These are phyloP conservation scores for Zoanthus gigantus DNA, from an alignment of 92 coral and sea anemone genomes.

Conservation along the genomic window DNA sequence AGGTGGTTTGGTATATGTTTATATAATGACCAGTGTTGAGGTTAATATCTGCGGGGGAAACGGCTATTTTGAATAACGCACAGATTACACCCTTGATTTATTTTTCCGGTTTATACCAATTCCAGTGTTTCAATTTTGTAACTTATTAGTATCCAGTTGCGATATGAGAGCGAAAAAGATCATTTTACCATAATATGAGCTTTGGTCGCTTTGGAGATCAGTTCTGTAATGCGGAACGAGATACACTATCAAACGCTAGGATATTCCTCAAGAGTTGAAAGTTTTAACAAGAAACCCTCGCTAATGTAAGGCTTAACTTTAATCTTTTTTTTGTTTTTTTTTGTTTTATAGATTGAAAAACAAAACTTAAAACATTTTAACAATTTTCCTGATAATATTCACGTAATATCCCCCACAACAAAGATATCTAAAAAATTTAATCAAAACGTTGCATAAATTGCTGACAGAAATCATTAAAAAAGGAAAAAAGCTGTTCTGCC, in stretches of 20 bases:
- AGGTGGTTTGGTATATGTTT: slow-evolving; percentile 18
- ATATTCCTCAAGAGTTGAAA: too few relatives aligned
- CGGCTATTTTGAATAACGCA: slow-evolving; percentile 8
- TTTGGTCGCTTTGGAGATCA: neutral
- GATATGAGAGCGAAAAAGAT: neutral
- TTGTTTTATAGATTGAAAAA: too few relatives aligned
- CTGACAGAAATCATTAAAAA: neutral
- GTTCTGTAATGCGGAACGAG: too few relatives aligned
- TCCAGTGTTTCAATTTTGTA: neutral
- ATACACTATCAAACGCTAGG: too few relatives aligned
- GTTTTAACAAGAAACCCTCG: too few relatives aligned
- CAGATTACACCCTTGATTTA: neutral
- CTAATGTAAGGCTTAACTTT: too few relatives aligned
- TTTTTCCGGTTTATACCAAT: slow-evolving; percentile 34
- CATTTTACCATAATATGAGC: neutral
- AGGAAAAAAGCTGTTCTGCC: neutral
- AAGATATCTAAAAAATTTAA: neutral
- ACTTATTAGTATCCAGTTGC: slow-evolving; percentile 1
- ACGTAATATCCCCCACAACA: too few relatives aligned
- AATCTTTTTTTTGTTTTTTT: too few relatives aligned
- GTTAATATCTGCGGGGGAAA: neutral
- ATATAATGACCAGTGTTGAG: neutral
- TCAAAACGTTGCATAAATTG: neutral
- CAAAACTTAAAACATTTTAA: too few relatives aligned
- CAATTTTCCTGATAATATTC: too few relatives aligned